Percentiles rank a stretch among this genome's conserved stretches.
Evolutionary conservation across 2,113 vertebrate genomes (phyloP).

Genomic region (Parus major): DNA sequence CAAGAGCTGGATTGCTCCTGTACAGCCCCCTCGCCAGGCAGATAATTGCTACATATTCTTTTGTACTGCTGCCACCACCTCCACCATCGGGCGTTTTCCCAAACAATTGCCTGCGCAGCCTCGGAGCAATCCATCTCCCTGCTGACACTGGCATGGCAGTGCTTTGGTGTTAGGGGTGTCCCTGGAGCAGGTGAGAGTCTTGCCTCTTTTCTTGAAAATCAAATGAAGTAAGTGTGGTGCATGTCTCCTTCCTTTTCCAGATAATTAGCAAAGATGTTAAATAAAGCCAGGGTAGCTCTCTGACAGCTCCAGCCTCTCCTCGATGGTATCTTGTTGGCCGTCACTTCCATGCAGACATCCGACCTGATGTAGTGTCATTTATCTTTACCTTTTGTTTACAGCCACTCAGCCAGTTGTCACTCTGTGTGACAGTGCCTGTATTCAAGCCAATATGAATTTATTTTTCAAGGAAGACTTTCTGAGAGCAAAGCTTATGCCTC

Average conservation of each 20-base stretch:
- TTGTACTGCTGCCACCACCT: constrained; percentile 56
- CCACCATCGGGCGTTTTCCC: constrained; percentile 41
- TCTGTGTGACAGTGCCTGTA: constrained; percentile 9
- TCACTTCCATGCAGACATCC: not conserved
- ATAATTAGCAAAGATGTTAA: constrained; percentile 57
- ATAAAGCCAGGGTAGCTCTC: not conserved
- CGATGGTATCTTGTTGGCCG: not conserved
- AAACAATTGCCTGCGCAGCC: constrained; percentile 14
- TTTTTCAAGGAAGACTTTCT: constrained; percentile 6
- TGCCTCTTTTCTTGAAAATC: constrained; percentile 58
- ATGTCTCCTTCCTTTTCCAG: constrained; percentile 28
- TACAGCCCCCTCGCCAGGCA: constrained; percentile 25
- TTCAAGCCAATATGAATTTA: constrained; percentile 54
- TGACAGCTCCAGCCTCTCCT: constrained; percentile 31
- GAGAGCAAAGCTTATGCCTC: not conserved
- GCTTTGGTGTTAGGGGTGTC: constrained; percentile 44
- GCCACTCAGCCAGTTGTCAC: constrained; percentile 47
- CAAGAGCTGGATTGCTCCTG: constrained; percentile 44
- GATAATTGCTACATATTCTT: constrained; percentile 60
- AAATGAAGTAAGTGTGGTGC: not conserved
- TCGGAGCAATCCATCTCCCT: constrained; percentile 32
- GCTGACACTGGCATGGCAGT: constrained; percentile 8
- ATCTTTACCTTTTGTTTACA: constrained; percentile 68
- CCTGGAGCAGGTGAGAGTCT: constrained; percentile 33
- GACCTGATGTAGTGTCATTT: constrained; percentile 32